Evolutionary conservation across 2,888 invertebrate species (phyloP).

Genomic region (Macropis europaea): DNA sequence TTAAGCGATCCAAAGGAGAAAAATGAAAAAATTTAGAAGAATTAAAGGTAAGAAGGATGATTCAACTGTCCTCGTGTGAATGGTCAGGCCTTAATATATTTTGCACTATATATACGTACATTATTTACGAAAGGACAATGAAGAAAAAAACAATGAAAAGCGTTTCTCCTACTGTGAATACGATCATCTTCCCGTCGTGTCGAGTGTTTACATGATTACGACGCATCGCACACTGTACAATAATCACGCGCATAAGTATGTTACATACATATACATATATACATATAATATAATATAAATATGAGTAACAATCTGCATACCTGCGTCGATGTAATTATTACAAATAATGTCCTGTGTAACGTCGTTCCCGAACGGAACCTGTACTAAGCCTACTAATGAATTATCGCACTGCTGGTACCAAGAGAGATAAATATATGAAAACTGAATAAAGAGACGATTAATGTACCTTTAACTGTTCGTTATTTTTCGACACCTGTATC

Average conservation of each 20-base stretch:
- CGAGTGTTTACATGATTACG: constrained; percentile 34
- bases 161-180: constrained; percentile 62
- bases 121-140: constrained; percentile 16
- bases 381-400: constrained; percentile 58
- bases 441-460: constrained; percentile 66
- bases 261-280: constrained; percentile 27
- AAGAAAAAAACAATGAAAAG: constrained; percentile 7
- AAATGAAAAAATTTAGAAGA: constrained; percentile 7
- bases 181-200: constrained; percentile 35
- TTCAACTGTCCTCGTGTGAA: constrained; percentile 43
- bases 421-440: constrained; percentile 51
- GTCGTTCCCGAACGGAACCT: constrained; percentile 44
- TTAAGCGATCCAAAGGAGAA: no score
- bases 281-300: constrained; percentile 49
- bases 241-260: constrained; percentile 64
- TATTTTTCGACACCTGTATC: constrained; percentile 2
- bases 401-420: constrained; percentile 58
- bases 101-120: constrained; percentile 55
- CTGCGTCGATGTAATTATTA: constrained; percentile 63
- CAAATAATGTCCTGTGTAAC: constrained; percentile 54
- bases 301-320: constrained; percentile 59
- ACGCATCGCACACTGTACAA: constrained; percentile 71
- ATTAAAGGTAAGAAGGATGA: constrained; percentile 30
- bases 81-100: constrained; percentile 62
- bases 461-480: constrained; percentile 42